These are phyloP conservation scores for Clostera curtula DNA, from an alignment of 2,888 invertebrate genomes.

Conservation along the genomic window DNA sequence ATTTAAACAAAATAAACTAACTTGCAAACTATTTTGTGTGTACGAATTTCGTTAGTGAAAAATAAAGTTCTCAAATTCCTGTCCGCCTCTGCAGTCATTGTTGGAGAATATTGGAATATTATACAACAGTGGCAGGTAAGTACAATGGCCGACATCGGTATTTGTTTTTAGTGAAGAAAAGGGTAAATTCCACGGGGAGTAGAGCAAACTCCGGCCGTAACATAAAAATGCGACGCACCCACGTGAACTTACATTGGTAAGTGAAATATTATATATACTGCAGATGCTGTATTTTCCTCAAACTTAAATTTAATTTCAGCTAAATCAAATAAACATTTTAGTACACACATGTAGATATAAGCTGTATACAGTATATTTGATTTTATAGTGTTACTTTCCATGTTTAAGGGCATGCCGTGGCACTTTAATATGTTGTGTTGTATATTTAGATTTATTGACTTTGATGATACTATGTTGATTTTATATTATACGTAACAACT, in stretches of 20 bases:
- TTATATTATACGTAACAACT: no score
- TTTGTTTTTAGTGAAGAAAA: conserved; percentile 37
- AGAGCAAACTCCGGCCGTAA: conserved; percentile 17
- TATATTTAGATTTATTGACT: no score
- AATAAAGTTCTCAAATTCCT: conserved; percentile 5
- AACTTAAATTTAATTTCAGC: no score
- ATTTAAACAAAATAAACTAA: no score
- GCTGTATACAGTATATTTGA: no score
- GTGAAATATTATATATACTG: conserved; percentile 18
- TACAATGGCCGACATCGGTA: conserved; percentile 19
- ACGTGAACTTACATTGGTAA: conserved; percentile 18
- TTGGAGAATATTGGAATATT: conserved; percentile 28
- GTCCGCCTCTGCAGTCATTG: conserved; percentile 17
- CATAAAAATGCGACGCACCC: conserved; percentile 26
- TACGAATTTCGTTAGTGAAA: conserved; percentile 3
- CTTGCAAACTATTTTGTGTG: no score
- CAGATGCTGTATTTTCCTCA: conserved; percentile 5
- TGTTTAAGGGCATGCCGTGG: no score
- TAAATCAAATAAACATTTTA: no score
- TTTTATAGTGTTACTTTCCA: no score
- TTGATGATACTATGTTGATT: no score
- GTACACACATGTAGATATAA: no score
- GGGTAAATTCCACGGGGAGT: conserved; percentile 32
- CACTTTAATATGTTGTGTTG: no score
- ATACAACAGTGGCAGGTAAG: conserved; percentile 21